Base-by-base conservation (phyloP, 35 echinoderm and acorn worm genomes). In the Ptychodera flava region DNA sequence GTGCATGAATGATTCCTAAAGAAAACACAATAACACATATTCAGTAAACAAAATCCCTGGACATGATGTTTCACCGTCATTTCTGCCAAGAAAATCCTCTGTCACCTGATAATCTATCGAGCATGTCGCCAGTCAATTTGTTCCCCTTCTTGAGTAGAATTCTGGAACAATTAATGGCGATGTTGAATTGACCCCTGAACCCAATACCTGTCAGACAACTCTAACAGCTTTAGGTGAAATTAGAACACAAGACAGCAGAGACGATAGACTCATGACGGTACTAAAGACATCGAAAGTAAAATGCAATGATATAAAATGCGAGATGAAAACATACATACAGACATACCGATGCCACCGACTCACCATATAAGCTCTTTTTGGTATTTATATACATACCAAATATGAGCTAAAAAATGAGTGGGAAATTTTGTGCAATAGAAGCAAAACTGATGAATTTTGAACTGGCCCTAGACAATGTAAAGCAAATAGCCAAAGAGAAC, bases 1-100 rank as follows among this genome's bases (percentile, higher is more conserved):
- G 38, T 86, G 77, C 79, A 92, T 92, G n/a, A 94, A 94, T 15
- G 88, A 33, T 28, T 89, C 88, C 96, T 99, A n/a, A 0, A 86
- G 80, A 35, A 35, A 33, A 77, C 75, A 15, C 15, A 15, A n/a
- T 15, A 15, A 77, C 75, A 15, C n/a, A 15, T 15, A 77, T 77
- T 15, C 75, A 15, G n/a, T 77, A 77, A n/a, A 64, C 45, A 64
- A 64, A 64, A 64, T 22, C 45, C 45, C 6, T 64, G 45, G 22
- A 64, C 22, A 64, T 64, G 45, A 22, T 22, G 22, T 12, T 12
- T 22, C 6, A 64, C 45, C n/a, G n/a, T n/a, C n/a, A n/a, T n/a
- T n/a, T n/a, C n/a, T n/a, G n/a, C n/a, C n/a, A n/a, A n/a, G 45
- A 22, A 64, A 64, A 6, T 64, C 22, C 45, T 64, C 45, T 64